Evolutionary conservation across 2,113 vertebrate species (phyloP).

Genomic region (Brienomyrus longianalis): DNA sequence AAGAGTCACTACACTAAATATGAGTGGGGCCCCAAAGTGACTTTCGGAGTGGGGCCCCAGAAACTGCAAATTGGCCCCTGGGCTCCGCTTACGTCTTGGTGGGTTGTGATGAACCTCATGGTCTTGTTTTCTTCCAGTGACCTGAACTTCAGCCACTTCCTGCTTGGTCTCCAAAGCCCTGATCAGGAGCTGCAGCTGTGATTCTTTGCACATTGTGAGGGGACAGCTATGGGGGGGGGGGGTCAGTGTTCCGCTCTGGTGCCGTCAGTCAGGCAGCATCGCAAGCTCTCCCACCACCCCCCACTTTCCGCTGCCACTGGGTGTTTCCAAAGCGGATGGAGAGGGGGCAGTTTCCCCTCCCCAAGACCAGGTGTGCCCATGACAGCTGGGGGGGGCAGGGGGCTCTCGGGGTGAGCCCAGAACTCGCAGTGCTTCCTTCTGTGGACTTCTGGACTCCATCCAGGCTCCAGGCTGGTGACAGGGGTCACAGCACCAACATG

Average conservation of each 20-base stretch:
- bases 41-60: too few relatives aligned
- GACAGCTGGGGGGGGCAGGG: background rate
- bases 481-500: background rate
- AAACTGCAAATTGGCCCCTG: background rate
- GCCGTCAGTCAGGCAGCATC: background rate
- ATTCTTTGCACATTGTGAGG: background rate
- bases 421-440: background rate
- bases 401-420: background rate
- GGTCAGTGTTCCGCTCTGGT: too few relatives aligned
- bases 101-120: background rate
- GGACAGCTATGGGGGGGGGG: background rate
- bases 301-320: slow-evolving; percentile 12
- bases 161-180: background rate
- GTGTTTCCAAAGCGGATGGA: slow-evolving; percentile 34
- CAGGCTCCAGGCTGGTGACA: background rate
- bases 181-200: background rate
- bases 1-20: too few relatives aligned
- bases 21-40: too few relatives aligned
- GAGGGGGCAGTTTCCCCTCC: slow-evolving; percentile 15
- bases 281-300: background rate
- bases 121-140: background rate
- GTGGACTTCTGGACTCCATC: background rate
- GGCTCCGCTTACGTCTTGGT: background rate
- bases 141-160: background rate
- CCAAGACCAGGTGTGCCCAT: slow-evolving; percentile 15